Evolutionary conservation across 2,888 invertebrate species (phyloP).

Genomic region (Peribatodes rhomboidaria): DNA sequence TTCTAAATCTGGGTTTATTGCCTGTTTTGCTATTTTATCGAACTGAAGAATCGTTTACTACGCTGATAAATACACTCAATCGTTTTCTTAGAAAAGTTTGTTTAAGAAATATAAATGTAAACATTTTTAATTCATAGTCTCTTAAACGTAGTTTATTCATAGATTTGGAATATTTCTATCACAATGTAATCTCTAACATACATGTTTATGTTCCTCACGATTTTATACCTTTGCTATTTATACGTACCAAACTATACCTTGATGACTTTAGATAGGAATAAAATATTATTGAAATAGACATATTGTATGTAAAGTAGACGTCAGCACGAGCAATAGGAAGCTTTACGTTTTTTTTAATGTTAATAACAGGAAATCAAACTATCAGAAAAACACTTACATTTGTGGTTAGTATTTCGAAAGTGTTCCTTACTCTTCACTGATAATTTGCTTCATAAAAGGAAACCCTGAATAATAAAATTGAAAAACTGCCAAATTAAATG

Average conservation of each 20-base stretch:
- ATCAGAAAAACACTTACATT: neutral
- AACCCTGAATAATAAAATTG: neutral
- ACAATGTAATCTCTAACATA: conserved; percentile 15
- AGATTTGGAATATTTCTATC: conserved; percentile 12
- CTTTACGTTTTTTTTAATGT: conserved; percentile 28
- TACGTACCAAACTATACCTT: conserved; percentile 34
- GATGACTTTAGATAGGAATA: conserved; percentile 59
- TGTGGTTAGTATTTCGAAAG: conserved; percentile 1
- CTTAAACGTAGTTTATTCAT: neutral
- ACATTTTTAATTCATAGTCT: neutral
- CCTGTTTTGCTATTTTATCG: conserved; percentile 33
- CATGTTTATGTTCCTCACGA: conserved; percentile 29
- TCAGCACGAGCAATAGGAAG: conserved; percentile 41
- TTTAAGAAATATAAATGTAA: conserved; percentile 9
- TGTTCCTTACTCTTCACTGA: neutral
- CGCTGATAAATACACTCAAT: conserved; percentile 26
- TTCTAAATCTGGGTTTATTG: conserved; percentile 37
- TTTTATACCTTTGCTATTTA: conserved; percentile 32
- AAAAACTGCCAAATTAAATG: conserved; percentile 7
- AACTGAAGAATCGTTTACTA: conserved; percentile 7
- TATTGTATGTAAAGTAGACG: conserved; percentile 54
- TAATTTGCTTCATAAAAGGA: neutral
- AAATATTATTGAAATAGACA: conserved; percentile 60
- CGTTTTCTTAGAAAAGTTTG: conserved; percentile 10
- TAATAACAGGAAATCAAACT: neutral